Conservation (phyloP, 2,113 vertebrate species). For the Prochilodus magdalenae region DNA sequence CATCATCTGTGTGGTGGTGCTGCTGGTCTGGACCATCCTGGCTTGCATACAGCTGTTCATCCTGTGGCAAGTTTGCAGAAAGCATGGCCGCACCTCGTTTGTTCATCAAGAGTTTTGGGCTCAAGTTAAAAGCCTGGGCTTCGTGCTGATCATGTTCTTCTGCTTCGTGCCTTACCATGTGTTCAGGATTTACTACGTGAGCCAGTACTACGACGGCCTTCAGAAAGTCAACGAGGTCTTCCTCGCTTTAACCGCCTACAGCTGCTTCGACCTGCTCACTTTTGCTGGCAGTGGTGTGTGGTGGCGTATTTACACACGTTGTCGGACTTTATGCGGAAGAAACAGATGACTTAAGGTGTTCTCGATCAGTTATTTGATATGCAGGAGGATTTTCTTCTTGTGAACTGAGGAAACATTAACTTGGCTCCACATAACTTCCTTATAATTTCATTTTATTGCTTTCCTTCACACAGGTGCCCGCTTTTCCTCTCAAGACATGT, state of each 20-base stretch:
- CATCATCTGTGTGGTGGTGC: slow-evolving; percentile 52
- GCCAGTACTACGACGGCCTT: rapidly evolving
- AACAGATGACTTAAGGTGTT: neutral
- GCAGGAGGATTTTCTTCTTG: no score
- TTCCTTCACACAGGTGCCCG: no score
- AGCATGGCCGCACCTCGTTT: slow-evolving; percentile 59
- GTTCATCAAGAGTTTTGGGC: slow-evolving; percentile 85
- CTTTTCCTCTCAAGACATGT: no score
- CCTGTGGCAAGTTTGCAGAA: slow-evolving; percentile 63
- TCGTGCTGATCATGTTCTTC: slow-evolving; percentile 78
- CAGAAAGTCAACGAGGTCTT: slow-evolving; percentile 77
- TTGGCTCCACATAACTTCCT: neutral
- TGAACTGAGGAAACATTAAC: neutral
- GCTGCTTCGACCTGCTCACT: slow-evolving; percentile 78
- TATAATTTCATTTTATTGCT: neutral
- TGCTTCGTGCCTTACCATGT: slow-evolving; percentile 85
- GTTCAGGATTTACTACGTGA: slow-evolving; percentile 79
- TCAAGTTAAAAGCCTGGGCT: slow-evolving; percentile 84
- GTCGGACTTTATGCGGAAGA: neutral
- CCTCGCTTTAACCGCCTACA: slow-evolving; percentile 79
- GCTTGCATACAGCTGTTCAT: slow-evolving; percentile 75
- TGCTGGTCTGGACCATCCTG: slow-evolving; percentile 62
- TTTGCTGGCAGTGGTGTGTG: slow-evolving; percentile 45
- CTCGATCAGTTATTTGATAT: neutral
- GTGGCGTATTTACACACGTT: neutral